phyloP scores from a whole-genome alignment of 2,888 invertebrate species.

The Rotaria sp. region DNA sequence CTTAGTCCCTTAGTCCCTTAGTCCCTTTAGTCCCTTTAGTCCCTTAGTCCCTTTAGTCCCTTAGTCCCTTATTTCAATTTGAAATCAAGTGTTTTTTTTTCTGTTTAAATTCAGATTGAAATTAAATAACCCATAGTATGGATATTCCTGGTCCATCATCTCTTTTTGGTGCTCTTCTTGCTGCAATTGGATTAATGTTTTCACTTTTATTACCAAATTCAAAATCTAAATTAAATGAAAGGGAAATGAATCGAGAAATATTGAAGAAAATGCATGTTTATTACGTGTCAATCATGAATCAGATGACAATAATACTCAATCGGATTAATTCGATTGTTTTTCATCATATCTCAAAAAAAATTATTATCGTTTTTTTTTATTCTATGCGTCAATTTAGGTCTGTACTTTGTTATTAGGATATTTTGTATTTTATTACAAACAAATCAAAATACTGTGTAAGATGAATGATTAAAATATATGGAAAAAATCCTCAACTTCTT shows the following conservation, averaged over 20 bases:
- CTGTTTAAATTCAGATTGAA: too few species aligned
- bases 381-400: background rate
- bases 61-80: too few species aligned
- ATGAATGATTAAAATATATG: background rate
- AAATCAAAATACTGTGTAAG: background rate
- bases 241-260: background rate
- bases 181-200: constrained; percentile 68
- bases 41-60: too few species aligned
- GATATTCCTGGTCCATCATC: constrained; percentile 94
- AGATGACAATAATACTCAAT: background rate
- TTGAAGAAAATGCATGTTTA: background rate
- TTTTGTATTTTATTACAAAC: background rate
- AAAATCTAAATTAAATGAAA: background rate
- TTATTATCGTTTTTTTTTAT: too few species aligned
- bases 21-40: too few species aligned
- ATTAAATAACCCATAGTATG: too few species aligned
- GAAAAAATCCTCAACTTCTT: background rate
- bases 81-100: too few species aligned
- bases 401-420: background rate
- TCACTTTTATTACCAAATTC: background rate
- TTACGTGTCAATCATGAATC: background rate
- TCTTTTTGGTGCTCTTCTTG: constrained; percentile 90
- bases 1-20: too few species aligned
- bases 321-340: too few species aligned
- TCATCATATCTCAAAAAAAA: too few species aligned